Evolutionary conservation across 2,888 invertebrate genomes (phyloP), one percentile per base, ranked within the genome.

Genomic region (Apomyelois bistriatella): DNA sequence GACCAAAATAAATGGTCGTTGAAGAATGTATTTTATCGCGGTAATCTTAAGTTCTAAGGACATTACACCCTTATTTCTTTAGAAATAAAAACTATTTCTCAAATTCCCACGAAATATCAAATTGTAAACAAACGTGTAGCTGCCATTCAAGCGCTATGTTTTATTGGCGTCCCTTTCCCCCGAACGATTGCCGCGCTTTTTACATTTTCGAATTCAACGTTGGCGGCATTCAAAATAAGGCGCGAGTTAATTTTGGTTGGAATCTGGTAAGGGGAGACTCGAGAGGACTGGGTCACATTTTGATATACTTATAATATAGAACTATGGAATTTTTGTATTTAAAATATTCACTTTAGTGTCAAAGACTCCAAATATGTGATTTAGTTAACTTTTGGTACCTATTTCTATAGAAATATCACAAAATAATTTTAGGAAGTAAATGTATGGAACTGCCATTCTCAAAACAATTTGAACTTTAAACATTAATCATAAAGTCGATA

Each of bases 131-230:
- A 88, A 85, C 85, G 82, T 72, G 73, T 43, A 43, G 68, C 76
- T 76, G 70, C 78, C 80, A 79, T 82, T 79, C 82, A 84, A 72
- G 76, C 73, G 79, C 76, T 76, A 78, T 88, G 88, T 90, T 89
- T 90, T 89, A 88, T 88, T 86, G 86, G 85, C 84, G 68, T 90
- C 89, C 83, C 89, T 89, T 85, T 90, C 89, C 68, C 79, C 72
- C 89, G 64, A 70, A 76, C 76, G 74, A 82, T 88, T 88, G 77
- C 86, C 89, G 89, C 89, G 89, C 86, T 86, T 90, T 22, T 85
- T 74, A 75, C 65, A 70, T 76, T 86, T 84, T 85, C 77, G 74
- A 82, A 85, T 74, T 73, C 73, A 80, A 87, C 85, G 88, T 87
- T 87, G 87, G 86, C 88, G 85, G 87, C 79, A 85, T 88, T 90